Conservation (phyloP, 2,113 vertebrate genomes). For the Larimichthys polyactis region DNA sequence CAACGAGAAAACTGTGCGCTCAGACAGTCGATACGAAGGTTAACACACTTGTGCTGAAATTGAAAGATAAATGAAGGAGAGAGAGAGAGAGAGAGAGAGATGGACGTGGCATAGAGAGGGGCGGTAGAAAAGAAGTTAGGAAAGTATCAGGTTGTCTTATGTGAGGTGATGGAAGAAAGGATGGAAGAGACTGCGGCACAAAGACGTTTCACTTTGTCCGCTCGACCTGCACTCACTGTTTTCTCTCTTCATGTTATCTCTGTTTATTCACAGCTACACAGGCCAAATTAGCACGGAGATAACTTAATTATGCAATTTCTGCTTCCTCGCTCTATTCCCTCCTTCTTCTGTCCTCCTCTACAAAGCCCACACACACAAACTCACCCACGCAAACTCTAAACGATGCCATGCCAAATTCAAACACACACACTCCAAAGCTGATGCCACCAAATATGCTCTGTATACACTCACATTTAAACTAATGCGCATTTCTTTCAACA, state of each 20-base stretch:
- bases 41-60: conserved; percentile 20
- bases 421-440: conserved; percentile 1
- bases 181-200: neutral
- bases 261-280: conserved; percentile 25
- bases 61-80: conserved; percentile 1
- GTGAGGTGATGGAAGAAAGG: conserved; percentile 6
- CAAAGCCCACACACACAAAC: conserved; percentile 31
- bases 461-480: conserved; percentile 21
- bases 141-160: conserved; percentile 9
- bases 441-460: conserved; percentile 22
- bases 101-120: neutral
- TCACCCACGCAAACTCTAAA: conserved; percentile 23
- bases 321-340: conserved; percentile 15
- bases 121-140: neutral
- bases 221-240: neutral
- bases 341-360: conserved; percentile 22
- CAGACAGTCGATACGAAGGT: conserved; percentile 24
- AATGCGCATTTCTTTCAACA: conserved; percentile 5
- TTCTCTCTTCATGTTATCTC: conserved; percentile 33
- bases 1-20: neutral
- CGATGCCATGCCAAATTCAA: conserved; percentile 21
- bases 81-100: neutral
- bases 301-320: conserved; percentile 57
- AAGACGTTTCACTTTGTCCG: neutral
- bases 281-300: conserved; percentile 38